Evolutionary conservation across 2,888 invertebrate genomes (phyloP), one percentile per base, ranked within the genome.

Genomic region (Drosophila algonquin): DNA sequence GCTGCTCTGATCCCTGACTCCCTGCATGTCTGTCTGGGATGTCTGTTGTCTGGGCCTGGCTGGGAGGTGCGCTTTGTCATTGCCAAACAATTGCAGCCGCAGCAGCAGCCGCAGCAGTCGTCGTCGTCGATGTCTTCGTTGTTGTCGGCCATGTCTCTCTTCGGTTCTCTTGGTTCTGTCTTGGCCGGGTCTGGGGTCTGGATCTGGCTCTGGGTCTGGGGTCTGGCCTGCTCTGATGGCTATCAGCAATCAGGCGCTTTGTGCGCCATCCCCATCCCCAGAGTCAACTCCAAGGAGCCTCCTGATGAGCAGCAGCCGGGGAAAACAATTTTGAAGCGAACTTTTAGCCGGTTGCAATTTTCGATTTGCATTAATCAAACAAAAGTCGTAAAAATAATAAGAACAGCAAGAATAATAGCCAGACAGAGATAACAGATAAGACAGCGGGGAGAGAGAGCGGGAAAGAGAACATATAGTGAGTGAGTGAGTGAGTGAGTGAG

Each of bases 191-290:
- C 70, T 52, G 44, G 18, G 89, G 7, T n/a, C 51, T 57, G 64
- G 89, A 2, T 14, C 5, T 40, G 35, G 87, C 6, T 14, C 6
- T 40, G 40, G 40, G 2, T 40, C 14, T 40, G 14, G 40, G 40
- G 40, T 40, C 40, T 40, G 53, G 59, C 52, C 59, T 68, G 65
- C 56, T 73, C 77, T 75, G 88, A 88, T 89, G 87, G 78, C 80
- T 85, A 89, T 89, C 88, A 85, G 89, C 82, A 89, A 89, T 89
- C 90, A 89, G 83, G 81, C 81, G 89, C 79, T 87, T 87, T 89
- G 87, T 86, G 87, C 85, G 75, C 87, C 82, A 81, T 35, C 65
- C 63, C 63, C 79, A 78, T 65, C 79, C 76, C 65, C 60, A 76
- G 18, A 58, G 7, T 30, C 10, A 48, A 14, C 18, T 21, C 12